These are phyloP conservation scores for Epistrophe grossulariae DNA, from an alignment of 2,888 invertebrate species.

Conservation along the genomic window DNA sequence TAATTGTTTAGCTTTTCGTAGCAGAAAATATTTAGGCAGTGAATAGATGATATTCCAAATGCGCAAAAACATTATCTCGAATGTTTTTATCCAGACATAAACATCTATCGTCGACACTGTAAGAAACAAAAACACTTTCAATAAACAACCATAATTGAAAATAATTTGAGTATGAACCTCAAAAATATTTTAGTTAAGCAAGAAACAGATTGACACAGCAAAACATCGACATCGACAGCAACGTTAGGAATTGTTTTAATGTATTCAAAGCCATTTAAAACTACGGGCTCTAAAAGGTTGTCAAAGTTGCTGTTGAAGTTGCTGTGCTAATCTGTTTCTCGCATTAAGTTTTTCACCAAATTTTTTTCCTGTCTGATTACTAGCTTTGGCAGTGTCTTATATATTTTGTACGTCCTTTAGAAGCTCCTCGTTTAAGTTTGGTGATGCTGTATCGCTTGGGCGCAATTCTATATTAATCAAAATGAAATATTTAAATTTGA, in stretches of 20 bases:
- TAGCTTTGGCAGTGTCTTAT: conserved; percentile 83
- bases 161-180: conserved; percentile 80
- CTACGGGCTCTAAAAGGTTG: too few species aligned
- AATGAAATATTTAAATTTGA: not conserved
- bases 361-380: conserved; percentile 83
- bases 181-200: conserved; percentile 84
- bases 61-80: conserved; percentile 85
- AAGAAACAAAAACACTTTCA: conserved; percentile 61
- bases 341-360: conserved; percentile 84
- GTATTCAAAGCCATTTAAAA: too few species aligned
- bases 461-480: conserved; percentile 79
- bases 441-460: conserved; percentile 83
- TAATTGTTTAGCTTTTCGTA: conserved; percentile 84
- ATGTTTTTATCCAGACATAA: conserved; percentile 84
- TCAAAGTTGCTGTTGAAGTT: too few species aligned
- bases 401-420: conserved; percentile 83
- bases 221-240: too few species aligned
- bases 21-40: conserved; percentile 84
- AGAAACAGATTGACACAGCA: too few species aligned
- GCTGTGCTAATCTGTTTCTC: too few species aligned
- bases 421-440: conserved; percentile 84
- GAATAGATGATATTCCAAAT: conserved; percentile 84
- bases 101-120: conserved; percentile 85
- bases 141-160: not conserved
- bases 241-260: too few species aligned